Evolutionary conservation across 2,797 vertebrate species (phyloP), one percentile per base, ranked within the genome.

Genomic region (Lacerta viridis): DNA sequence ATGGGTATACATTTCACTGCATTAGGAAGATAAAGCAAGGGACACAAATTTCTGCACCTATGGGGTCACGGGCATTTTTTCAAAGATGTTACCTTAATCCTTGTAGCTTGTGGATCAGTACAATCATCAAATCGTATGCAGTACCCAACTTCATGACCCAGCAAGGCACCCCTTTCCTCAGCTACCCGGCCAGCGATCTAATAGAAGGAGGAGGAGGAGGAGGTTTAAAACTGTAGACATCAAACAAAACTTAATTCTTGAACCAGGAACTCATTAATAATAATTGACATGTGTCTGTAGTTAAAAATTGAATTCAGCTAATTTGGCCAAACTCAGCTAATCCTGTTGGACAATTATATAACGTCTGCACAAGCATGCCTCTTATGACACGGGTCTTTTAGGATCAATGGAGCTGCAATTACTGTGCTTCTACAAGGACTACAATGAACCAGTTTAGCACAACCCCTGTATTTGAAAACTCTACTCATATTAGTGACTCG

Each of bases 101-200:
- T 97, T 1, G 99, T 99, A 80, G 98, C 97, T 9, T 98, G 98
- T 1, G 98, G 97, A 92, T 99, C 98, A 0, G 98, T 98, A 96
- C 98, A 98, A 97, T 99, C 99, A 3, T 99, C 99, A 89, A 99
- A 99, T 15, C 99, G 98, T 94, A 99, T 99, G 84, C 98, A 99
- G 91, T 99, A 99, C 85, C 99, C 99, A 94, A 99, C 98, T 92
- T 99, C 99, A 0, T 99, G 99, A 25, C 99, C 99, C 89, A 99
- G 88, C 87, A 99, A 95, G 0, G 99, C 98, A 0, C 99, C 98
- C 39, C 99, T 97, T 89, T 99, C 99, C 88, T 99, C 99, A 81
- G 99, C 99, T 76, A 99, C 98, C 84, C 99, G 97, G 82, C 97
- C 97, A 81, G 99, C 98, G 92, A 99, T 98, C 99, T 99, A 92